These are phyloP conservation scores for Erpornis zantholeuca DNA, from an alignment of 2,113 vertebrate species.

Conservation along the genomic window DNA sequence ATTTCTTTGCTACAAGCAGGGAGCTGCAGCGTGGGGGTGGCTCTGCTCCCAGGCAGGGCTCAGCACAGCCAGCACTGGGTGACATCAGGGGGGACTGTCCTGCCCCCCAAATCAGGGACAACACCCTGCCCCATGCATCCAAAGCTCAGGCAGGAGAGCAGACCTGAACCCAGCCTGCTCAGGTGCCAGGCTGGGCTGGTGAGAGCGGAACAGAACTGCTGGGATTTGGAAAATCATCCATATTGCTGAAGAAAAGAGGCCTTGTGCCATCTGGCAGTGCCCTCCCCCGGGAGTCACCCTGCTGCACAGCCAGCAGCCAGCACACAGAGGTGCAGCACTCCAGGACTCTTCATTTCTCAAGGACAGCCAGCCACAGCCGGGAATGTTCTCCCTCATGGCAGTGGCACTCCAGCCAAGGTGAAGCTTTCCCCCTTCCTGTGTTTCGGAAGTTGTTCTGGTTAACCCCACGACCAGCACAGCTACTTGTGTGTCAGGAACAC, in stretches of 20 bases:
- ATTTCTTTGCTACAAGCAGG: not conserved
- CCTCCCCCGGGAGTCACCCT: accelerated
- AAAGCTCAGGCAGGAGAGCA: accelerated
- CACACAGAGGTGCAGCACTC: accelerated
- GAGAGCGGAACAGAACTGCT: not conserved
- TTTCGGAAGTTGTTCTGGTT: not conserved
- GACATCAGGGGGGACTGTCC: not conserved
- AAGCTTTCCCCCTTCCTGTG: not conserved
- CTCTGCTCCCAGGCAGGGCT: not conserved
- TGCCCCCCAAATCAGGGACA: accelerated
- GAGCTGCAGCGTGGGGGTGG: accelerated
- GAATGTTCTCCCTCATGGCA: not conserved
- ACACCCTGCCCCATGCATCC: not conserved
- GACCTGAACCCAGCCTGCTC: not conserved
- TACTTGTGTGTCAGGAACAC: not conserved
- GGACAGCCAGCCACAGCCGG: not conserved
- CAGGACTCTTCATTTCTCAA: accelerated
- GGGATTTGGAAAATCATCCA: not conserved
- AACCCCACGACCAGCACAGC: not conserved
- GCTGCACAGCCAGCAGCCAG: accelerated
- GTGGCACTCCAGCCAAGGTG: not conserved
- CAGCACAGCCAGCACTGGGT: not conserved
- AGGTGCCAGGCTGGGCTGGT: not conserved
- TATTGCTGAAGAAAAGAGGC: not conserved
- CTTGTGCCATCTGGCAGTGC: accelerated